These are phyloP conservation scores for rat (Rattus norvegicus) DNA, from an alignment of 2,113 vertebrate genomes.

Conservation along the genomic window GRCr8 NC_086031.1:47646501-47647000, in stretches of 20 bases:
- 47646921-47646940: conserved; percentile 51
- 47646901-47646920: background rate
- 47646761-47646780: background rate
- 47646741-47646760: background rate
- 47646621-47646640: background rate
- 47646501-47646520: background rate
- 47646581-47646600: background rate
- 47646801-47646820: background rate
- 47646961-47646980: background rate
- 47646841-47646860: background rate
- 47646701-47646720: background rate
- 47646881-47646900: background rate
- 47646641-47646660: background rate
- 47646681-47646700: background rate
- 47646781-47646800: background rate
- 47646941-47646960: conserved; percentile 13
- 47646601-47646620: background rate
- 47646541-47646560: background rate
- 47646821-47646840: background rate
- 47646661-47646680: background rate
- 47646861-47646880: conserved; percentile 7
- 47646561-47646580: background rate
- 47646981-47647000: conserved; percentile 1
- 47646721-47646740: too few species aligned
- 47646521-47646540: background rate